Conservation (phyloP, 92 coral and sea anemone species). For the Nematostella vectensis region DNA sequence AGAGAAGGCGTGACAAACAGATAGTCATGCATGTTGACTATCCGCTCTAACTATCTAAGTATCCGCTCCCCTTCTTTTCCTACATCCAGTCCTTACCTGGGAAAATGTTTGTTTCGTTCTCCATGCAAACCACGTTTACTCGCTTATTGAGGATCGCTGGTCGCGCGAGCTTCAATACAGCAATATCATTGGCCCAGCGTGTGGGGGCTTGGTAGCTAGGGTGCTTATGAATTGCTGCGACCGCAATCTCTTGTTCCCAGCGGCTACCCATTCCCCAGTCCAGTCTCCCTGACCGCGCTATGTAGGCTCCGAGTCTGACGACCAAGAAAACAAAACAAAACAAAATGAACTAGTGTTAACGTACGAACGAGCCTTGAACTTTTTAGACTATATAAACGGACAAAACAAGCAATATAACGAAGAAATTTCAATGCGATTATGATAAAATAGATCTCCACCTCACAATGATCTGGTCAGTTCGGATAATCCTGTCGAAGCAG, state of each 20-base stretch:
- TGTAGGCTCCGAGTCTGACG: neutral
- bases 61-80: too few species aligned
- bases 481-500: constrained; percentile 20
- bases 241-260: constrained; percentile 20
- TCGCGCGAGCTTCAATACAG: constrained; percentile 17
- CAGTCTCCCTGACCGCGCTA: neutral
- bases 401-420: too few species aligned
- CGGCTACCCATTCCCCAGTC: neutral
- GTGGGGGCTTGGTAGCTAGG: constrained; percentile 9
- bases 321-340: too few species aligned
- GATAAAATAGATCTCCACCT: too few species aligned
- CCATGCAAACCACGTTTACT: constrained; percentile 11
- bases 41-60: too few species aligned
- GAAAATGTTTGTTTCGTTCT: neutral
- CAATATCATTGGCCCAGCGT: constrained; percentile 15
- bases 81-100: constrained; percentile 20
- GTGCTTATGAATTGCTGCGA: constrained; percentile 7
- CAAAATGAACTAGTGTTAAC: too few species aligned
- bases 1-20: too few species aligned
- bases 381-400: too few species aligned
- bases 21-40: too few species aligned
- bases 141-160: constrained; percentile 11
- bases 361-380: too few species aligned
- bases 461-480: constrained; percentile 14
- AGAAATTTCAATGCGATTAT: too few species aligned